Percentiles rank a stretch among this genome's conserved stretches.
Conservation (phyloP, 2,888 invertebrate genomes). For the Drosophila emarginata region DNA sequence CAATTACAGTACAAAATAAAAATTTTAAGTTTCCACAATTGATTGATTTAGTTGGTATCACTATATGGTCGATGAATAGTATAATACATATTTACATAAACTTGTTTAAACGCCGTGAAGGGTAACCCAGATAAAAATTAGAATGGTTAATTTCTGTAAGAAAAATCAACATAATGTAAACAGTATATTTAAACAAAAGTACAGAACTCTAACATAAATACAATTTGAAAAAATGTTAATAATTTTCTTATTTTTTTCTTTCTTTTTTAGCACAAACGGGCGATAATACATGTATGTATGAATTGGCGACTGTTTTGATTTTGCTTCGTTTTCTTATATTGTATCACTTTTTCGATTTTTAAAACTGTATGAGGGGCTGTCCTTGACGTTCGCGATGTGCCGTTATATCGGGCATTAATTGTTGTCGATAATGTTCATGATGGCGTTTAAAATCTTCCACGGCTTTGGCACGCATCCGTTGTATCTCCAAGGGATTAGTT, state of each 20-base stretch:
- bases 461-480: constrained; percentile 35
- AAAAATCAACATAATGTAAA: neutral
- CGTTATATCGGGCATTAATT: constrained; percentile 76
- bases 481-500: constrained; percentile 35
- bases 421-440: constrained; percentile 76
- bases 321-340: neutral
- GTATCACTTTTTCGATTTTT: constrained; percentile 35
- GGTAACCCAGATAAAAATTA: neutral
- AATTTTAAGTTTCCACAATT: no score
- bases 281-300: constrained; percentile 25
- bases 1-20: no score
- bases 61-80: no score
- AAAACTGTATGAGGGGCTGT: constrained; percentile 80
- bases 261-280: constrained; percentile 51
- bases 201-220: constrained; percentile 22
- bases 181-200: constrained; percentile 29
- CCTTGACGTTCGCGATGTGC: constrained; percentile 69
- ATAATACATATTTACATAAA: neutral
- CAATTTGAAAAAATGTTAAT: constrained; percentile 24
- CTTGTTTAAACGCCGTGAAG: neutral
- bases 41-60: no score
- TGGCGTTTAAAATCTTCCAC: constrained; percentile 58
- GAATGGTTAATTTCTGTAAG: neutral
- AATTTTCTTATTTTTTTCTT: neutral
- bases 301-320: constrained; percentile 9